Evolutionary conservation across 2,113 vertebrate genomes (phyloP).

Genomic region (Astur gentilis): DNA sequence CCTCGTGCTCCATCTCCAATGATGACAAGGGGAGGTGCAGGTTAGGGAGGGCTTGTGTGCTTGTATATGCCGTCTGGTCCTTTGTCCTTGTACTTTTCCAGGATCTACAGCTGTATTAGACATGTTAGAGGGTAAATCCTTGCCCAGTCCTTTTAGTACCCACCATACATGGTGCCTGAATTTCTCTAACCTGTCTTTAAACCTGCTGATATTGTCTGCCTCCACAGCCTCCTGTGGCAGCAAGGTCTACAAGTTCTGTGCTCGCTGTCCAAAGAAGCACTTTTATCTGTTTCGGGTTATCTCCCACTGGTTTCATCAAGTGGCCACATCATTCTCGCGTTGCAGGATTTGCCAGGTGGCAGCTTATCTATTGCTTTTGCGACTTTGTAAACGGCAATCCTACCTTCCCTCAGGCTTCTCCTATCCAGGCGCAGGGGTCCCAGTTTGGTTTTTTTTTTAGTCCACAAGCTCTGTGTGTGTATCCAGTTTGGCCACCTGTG

Average conservation of each 20-base stretch:
- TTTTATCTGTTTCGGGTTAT: neutral
- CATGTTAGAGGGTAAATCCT: neutral
- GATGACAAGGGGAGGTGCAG: rapidly evolving
- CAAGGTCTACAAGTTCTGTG: neutral
- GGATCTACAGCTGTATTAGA: neutral
- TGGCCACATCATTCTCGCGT: neutral
- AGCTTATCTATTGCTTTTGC: rapidly evolving
- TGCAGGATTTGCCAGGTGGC: neutral
- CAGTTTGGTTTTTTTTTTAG: no score
- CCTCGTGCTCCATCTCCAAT: neutral
- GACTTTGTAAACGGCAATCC: neutral
- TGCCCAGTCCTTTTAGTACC: neutral
- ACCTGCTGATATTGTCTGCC: neutral
- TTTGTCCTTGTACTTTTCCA: neutral
- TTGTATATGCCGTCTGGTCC: neutral
- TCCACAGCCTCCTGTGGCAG: neutral
- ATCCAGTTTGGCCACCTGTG: no score
- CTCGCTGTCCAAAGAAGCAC: neutral
- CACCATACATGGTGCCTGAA: neutral
- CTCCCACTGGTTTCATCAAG: neutral
- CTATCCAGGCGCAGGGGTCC: neutral
- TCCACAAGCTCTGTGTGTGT: neutral
- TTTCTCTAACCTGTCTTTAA: neutral
- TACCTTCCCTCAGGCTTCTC: neutral
- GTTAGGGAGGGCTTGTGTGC: neutral